Base-by-base conservation (phyloP, 30 jellyfish, hydroid and myxozoan species). In the Hydractinia symbiolongicarpus region DNA sequence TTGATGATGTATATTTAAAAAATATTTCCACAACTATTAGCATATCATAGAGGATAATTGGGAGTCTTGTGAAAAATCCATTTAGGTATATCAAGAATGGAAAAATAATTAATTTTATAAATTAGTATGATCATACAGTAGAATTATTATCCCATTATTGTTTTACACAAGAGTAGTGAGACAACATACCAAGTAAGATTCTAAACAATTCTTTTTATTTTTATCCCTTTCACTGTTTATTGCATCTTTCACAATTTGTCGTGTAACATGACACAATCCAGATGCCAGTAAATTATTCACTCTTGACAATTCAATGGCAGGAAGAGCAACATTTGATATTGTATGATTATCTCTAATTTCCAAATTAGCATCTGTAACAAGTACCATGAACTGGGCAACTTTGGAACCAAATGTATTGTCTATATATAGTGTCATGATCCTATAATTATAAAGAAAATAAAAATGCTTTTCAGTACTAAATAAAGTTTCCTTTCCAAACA, bases 221-320 rank as follows among this genome's bases (percentile, higher is more conserved):
- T 30, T 30, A 30, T 30, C 44, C 2, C 1, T 30, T 30, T 30
- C 44, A 30, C 44, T 30, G 44, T 30, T 64, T n/a, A 4, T 9
- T 3, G 85, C 73, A 55, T 54, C 15, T 61, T 77, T 77, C 17
- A 77, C 55, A 55, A 60, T 49, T 55, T 77, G 85, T 54, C 85
- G 85, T 54, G 77, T 30, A 15, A 60, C 73, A 77, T 77, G 44
- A 53, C 62, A 77, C 8, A 77, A 54, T 61, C 85, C 85, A 55
- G 58, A 53, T 55, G 58, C 74, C 17, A 61, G 17, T 54, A 53
- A 60, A 53, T 60, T 60, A 54, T 53, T 76, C 13, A 50, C 56
- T n/a, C 44, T 21, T 13, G 13, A 50, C n/a, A 50, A 74, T 30
- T 10, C 54, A 74, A 44, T 55, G 4, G 40, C 62, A 21, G 15